Evolutionary conservation across 2,888 invertebrate genomes (phyloP).

Genomic region (Tineola bisselliella): DNA sequence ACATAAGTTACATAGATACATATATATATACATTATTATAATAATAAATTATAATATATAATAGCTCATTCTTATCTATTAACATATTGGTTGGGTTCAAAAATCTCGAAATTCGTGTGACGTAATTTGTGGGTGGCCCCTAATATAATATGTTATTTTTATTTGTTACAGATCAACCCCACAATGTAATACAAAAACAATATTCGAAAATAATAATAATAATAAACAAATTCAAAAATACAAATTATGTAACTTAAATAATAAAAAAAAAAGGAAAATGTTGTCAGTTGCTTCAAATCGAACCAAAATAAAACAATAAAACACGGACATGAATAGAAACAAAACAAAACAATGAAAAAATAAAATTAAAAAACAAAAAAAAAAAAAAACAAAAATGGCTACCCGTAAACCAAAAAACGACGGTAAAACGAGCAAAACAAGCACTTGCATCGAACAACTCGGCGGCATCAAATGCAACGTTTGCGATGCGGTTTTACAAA

Average conservation of each 20-base stretch:
- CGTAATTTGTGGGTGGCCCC: no score
- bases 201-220: background rate
- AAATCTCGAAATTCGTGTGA: no score
- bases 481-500: constrained; percentile 58
- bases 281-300: background rate
- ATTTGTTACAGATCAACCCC: background rate
- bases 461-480: constrained; percentile 69
- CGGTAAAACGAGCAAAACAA: constrained; percentile 4
- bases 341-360: background rate
- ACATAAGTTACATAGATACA: no score
- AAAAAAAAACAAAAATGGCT: background rate
- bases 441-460: constrained; percentile 43
- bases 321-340: background rate
- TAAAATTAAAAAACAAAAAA: background rate
- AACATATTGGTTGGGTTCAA: no score
- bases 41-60: no score
- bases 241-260: no score
- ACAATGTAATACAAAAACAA: background rate
- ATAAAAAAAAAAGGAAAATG: background rate
- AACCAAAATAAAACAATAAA: background rate
- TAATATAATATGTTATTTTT: background rate
- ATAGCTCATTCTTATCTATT: no score
- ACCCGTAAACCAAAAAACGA: background rate
- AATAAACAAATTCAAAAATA: background rate
- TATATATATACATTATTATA: no score